Evolutionary conservation across 1,140 invertebrate species (phyloP), one percentile per base, ranked within the genome.

Genomic region (Drosophila funebris): DNA sequence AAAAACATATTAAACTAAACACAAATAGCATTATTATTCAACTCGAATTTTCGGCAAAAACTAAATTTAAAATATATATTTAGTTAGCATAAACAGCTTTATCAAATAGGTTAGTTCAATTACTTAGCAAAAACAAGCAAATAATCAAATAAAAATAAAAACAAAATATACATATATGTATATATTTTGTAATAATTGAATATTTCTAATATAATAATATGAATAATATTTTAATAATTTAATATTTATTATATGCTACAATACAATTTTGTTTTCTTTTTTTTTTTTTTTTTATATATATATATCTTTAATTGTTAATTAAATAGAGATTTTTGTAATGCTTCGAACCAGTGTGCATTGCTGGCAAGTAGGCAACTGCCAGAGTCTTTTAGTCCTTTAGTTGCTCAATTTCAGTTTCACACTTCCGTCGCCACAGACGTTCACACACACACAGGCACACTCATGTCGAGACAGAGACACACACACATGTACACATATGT

Each of bases 331-430:
- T 37, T 31, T 18, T 4, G 9, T 20, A 24, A 4, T 41, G 14
- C 18, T 24, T 50, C 8, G 33, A 3, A 18, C 52, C 69, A 72
- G 8, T 66, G 69, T 72, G 64, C 54, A 77, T 73, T 72, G 66
- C 36, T 69, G 56, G 79, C 69, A 81, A 84, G 85, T 84, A 89
- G 80, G 85, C 84, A 85, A 79, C 46, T 29, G 46, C 22, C 24
- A 39, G 69, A 85, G 81, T 83, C 81, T 84, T 84, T 84, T 87
- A 88, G 83, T 88, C 87, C 83, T 90, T 90, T 90, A 90, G 87
- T 90, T 90, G 87, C 87, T 90, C 87, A 90, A 90, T 90, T 90
- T 90, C 82, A 90, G 87, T 90, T 90, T 90, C 87, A 90, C 87
- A 90, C 87, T 90, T 90, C 87, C 87, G 87, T 27, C 41, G 73